Evolutionary conservation across 2,797 vertebrate species (phyloP).

Genomic region (Loriculus beryllinus): DNA sequence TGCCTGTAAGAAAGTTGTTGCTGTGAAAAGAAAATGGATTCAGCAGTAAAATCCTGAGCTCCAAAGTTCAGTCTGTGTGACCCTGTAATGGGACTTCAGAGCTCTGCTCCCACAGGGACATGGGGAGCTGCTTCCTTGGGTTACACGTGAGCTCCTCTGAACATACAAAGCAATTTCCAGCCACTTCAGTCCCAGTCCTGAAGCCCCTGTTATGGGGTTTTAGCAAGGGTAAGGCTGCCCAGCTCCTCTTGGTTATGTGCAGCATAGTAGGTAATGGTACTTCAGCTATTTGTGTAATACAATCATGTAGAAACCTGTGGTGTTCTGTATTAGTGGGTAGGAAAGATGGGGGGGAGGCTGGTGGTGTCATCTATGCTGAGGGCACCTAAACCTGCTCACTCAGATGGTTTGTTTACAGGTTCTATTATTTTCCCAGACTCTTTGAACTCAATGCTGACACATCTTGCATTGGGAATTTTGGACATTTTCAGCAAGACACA

Average conservation of each 20-base stretch:
- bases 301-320: rapidly evolving
- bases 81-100: not conserved
- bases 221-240: not conserved
- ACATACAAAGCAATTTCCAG: not conserved
- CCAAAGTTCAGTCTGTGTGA: rapidly evolving
- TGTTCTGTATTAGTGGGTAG: rapidly evolving
- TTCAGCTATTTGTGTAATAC: not conserved
- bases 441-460: not conserved
- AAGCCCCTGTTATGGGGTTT: not conserved
- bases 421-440: not conserved
- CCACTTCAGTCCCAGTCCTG: not conserved
- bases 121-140: not conserved
- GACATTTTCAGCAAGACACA: not conserved
- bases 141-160: not conserved
- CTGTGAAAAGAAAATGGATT: not conserved
- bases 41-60: not conserved
- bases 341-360: not conserved
- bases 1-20: not conserved
- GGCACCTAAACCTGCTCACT: not conserved
- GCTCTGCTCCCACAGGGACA: rapidly evolving
- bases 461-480: not conserved
- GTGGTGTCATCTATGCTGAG: not conserved
- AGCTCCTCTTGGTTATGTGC: not conserved
- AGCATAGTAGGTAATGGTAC: not conserved
- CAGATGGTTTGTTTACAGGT: not conserved